phyloP scores from a whole-genome alignment of 1,140 invertebrate species.

The Lordiphosa collinella region DNA sequence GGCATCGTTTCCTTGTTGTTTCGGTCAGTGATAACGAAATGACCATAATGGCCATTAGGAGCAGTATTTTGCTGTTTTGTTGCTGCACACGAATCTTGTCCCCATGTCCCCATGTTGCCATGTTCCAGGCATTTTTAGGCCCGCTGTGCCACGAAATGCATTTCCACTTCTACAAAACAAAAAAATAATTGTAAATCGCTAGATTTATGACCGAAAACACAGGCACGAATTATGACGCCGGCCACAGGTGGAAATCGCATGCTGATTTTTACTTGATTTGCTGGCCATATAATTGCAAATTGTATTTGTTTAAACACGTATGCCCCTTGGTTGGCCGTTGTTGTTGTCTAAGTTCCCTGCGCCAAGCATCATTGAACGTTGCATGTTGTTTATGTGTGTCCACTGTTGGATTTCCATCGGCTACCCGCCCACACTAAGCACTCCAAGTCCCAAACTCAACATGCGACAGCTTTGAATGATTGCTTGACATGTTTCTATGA shows the following conservation, averaged over 20 bases:
- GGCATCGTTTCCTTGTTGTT: conserved; percentile 55
- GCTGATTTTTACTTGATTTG: conserved; percentile 75
- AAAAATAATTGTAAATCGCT: conserved; percentile 75
- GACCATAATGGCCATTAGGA: conserved; percentile 72
- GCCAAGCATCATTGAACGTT: conserved; percentile 32
- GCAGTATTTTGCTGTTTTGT: conserved; percentile 45
- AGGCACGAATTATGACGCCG: conserved; percentile 75
- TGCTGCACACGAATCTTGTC: conserved; percentile 29
- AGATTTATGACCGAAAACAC: conserved; percentile 73
- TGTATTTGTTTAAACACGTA: conserved; percentile 76
- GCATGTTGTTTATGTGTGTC: conserved; percentile 57
- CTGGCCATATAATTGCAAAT: conserved; percentile 76
- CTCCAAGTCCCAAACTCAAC: conserved; percentile 6
- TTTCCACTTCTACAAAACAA: conserved; percentile 30
- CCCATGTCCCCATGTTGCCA: conserved; percentile 39
- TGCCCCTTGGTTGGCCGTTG: conserved; percentile 1
- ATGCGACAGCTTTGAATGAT: conserved; percentile 45
- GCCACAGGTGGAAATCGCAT: conserved; percentile 76
- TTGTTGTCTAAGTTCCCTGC: conserved; percentile 10
- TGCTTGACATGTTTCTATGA: conserved; percentile 44
- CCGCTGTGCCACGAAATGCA: conserved; percentile 73
- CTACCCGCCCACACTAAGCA: conserved; percentile 40
- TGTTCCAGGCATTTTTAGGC: conserved; percentile 44
- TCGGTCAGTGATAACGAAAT: conserved; percentile 61
- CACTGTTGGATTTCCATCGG: conserved; percentile 30